These are phyloP conservation scores for Perca flavescens DNA, from an alignment of 2,113 vertebrate genomes.

Conservation along the genomic window DNA sequence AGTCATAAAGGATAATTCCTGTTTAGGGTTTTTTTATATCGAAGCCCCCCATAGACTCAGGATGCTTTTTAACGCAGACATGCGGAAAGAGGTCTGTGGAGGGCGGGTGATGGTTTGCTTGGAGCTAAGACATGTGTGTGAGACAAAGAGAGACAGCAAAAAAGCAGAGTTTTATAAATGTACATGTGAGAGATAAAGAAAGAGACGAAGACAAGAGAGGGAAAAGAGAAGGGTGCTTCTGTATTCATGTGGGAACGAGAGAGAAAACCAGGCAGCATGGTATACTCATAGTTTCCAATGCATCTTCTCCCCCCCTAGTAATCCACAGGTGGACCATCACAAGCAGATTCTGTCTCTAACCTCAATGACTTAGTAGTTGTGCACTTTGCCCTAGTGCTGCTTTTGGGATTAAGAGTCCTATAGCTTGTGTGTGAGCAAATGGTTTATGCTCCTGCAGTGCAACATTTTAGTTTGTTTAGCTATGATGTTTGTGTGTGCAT, in stretches of 20 bases:
- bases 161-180: constrained; percentile 34
- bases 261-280: constrained; percentile 46
- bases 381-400: constrained; percentile 61
- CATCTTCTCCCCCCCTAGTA: constrained; percentile 69
- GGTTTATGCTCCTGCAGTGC: constrained; percentile 59
- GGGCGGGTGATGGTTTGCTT: constrained; percentile 51
- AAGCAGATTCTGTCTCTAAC: constrained; percentile 69
- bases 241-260: constrained; percentile 51
- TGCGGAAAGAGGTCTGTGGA: constrained; percentile 48
- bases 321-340: constrained; percentile 83
- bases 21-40: constrained; percentile 72
- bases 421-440: constrained; percentile 62
- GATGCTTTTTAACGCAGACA: constrained; percentile 73
- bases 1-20: constrained; percentile 80
- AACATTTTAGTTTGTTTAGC: constrained; percentile 53
- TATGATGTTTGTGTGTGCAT: constrained; percentile 52
- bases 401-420: constrained; percentile 70
- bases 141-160: constrained; percentile 3
- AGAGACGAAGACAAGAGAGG: not conserved
- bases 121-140: constrained; percentile 32
- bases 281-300: constrained; percentile 76
- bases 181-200: constrained; percentile 8
- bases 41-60: constrained; percentile 75
- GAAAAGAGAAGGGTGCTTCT: constrained; percentile 26
- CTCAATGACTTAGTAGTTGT: constrained; percentile 69